Evolutionary conservation across 2,888 invertebrate species (phyloP), one percentile per base, ranked within the genome.

Genomic region (Oscheius onirici): DNA sequence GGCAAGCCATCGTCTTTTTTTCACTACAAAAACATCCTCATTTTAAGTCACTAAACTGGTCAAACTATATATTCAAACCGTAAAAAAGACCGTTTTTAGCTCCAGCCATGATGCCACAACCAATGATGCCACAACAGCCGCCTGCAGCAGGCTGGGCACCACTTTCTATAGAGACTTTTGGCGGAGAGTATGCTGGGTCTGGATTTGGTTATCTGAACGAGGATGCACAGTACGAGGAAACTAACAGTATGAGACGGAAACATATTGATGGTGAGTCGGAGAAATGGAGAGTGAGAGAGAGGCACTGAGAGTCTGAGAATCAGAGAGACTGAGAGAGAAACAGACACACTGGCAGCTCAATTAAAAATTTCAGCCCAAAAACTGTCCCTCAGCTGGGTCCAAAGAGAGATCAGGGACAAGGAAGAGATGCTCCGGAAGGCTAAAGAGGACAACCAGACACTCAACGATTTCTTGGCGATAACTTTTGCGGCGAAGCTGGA

Each of bases 161-260:
- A 20, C 52, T 70, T n/a, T 40, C 26, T 3, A 55, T 70, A 17
- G 70, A 70, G 5, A 70, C 70, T 17, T 54, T 43, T 44, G 70
- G 70, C 1, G 70, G 70, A 15, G 70, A 70, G 28, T 41, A 22
- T 34, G 70, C 70, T 5, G 70, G 70, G 15, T 63, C 63, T 17
- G 70, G 70, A 10, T 51, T 43, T 15, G 34, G 24, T 3, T 69
- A 40, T n/a, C 44, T 68, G 24, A 20, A 63, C 15, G 44, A 46
- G 26, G 57, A 55, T 43, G 57, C 20, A 0, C 26, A 63, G 15
- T 8, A 15, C 10, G 28, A 63, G 28, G 54, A 54, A 13, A 8
- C 8, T 8, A 34, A 34, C 34, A 34, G 34, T 8, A 34, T 34
- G 34, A 34, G 8, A 8, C 8, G 34, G 34, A 34, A 34, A 34